These are phyloP conservation scores for Pimpla rufipes DNA, from an alignment of 2,888 invertebrate genomes.

Conservation along the genomic window DNA sequence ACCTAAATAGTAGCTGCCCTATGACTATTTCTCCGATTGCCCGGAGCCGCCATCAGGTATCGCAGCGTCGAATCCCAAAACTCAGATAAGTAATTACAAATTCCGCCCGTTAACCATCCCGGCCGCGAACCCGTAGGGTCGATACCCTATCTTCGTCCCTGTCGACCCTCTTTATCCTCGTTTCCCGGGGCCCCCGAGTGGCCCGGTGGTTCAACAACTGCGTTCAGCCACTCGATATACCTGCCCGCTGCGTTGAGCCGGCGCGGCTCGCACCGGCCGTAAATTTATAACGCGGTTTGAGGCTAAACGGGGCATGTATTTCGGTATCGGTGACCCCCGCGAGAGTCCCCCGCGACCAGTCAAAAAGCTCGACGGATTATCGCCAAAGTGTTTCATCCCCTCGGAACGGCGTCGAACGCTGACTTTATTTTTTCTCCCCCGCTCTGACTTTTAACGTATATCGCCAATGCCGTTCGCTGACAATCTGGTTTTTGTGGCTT, in stretches of 20 bases:
- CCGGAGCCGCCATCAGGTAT: background rate
- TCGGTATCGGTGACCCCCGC: slow-evolving; percentile 43
- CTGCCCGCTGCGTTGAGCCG: background rate
- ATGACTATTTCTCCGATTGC: no score
- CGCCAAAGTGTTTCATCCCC: slow-evolving; percentile 46
- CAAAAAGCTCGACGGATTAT: slow-evolving; percentile 61
- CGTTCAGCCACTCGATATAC: slow-evolving; percentile 3
- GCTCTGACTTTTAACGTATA: background rate
- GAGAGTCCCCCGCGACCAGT: slow-evolving; percentile 42
- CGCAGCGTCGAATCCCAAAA: slow-evolving; percentile 19
- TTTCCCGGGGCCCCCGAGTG: slow-evolving; percentile 42
- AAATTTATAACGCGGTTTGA: slow-evolving; percentile 62
- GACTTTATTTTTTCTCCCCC: background rate
- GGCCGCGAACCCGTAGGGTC: slow-evolving; percentile 7
- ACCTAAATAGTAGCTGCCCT: no score
- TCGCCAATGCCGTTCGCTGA: slow-evolving; percentile 1
- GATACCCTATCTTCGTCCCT: slow-evolving; percentile 33
- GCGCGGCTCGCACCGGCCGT: slow-evolving; percentile 29
- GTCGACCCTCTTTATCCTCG: slow-evolving; percentile 50
- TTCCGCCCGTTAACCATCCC: slow-evolving; percentile 40
- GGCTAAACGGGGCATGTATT: slow-evolving; percentile 54
- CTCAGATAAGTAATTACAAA: slow-evolving; percentile 58
- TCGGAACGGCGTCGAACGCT: background rate
- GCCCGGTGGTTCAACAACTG: slow-evolving; percentile 28
- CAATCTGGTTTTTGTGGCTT: background rate